Conservation (phyloP, 2,797 vertebrate species). For the Taeniopygia guttata region DNA sequence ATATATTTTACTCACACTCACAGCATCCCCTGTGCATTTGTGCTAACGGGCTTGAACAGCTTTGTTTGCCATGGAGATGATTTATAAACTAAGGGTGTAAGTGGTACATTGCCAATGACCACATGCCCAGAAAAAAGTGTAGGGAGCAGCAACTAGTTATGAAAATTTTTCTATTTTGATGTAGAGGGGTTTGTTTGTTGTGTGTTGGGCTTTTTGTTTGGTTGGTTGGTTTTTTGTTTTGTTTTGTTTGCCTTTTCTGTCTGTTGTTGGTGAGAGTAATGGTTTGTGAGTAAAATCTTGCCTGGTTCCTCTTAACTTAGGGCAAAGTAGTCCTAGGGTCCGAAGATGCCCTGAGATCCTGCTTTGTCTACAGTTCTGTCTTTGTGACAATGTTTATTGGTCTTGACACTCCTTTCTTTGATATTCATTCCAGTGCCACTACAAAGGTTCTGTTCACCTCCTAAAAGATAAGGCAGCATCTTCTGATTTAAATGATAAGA, state of each 20-base stretch:
- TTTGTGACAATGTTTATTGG: neutral
- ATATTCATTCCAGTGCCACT: neutral
- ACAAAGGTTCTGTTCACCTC: neutral
- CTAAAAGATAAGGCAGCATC: neutral
- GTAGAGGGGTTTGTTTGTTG: neutral
- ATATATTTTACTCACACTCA: neutral
- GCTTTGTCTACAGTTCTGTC: neutral
- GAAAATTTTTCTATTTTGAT: neutral
- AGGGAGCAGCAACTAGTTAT: neutral
- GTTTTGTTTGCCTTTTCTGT: neutral
- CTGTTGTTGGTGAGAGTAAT: neutral
- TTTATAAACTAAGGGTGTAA: neutral
- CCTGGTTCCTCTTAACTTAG: neutral
- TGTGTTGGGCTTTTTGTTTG: neutral
- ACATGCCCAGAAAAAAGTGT: neutral
- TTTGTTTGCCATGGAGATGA: neutral
- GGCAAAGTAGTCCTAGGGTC: neutral
- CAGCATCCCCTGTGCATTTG: neutral
- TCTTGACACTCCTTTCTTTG: neutral
- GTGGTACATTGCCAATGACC: neutral
- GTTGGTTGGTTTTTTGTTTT: no score
- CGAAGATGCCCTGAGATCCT: neutral
- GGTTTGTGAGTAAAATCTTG: neutral
- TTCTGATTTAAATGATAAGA: neutral
- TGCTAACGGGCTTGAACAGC: accelerated